Conservation (phyloP, 2,797 vertebrate genomes). For the Eutrigla gurnardus region DNA sequence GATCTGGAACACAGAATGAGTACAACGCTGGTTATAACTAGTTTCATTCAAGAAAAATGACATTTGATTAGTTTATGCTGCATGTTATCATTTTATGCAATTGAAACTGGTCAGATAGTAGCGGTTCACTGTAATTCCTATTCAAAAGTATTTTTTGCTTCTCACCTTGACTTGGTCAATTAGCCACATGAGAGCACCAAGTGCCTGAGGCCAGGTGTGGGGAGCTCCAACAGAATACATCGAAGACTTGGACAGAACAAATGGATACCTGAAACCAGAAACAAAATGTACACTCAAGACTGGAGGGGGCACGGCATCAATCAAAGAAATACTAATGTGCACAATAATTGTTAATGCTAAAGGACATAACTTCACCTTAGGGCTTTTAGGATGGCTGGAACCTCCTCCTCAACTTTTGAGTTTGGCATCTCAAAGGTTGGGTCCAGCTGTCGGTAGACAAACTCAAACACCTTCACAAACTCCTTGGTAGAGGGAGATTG, state of each 20-base stretch:
- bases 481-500: constrained; percentile 96
- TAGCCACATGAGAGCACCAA: constrained; percentile 94
- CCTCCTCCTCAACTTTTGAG: constrained; percentile 95
- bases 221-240: constrained; percentile 98
- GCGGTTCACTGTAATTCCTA: accelerated
- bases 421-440: constrained; percentile 91
- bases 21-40: neutral
- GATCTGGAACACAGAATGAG: constrained; percentile 67
- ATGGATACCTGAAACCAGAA: constrained; percentile 89
- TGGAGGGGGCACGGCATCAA: too few species aligned
- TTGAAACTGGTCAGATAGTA: neutral
- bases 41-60: neutral
- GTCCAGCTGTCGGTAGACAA: constrained; percentile 91
- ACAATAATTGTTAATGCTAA: neutral
- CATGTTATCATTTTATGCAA: neutral
- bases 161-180: constrained; percentile 93
- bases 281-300: neutral
- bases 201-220: constrained; percentile 97
- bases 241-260: constrained; percentile 93
- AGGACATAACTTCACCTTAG: constrained; percentile 84
- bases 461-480: constrained; percentile 95
- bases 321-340: too few species aligned
- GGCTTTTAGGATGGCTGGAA: constrained; percentile 91
- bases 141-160: neutral
- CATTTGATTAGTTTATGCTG: neutral